Conservation (phyloP, 2,888 invertebrate genomes). For the Blastobasis adustella region DNA sequence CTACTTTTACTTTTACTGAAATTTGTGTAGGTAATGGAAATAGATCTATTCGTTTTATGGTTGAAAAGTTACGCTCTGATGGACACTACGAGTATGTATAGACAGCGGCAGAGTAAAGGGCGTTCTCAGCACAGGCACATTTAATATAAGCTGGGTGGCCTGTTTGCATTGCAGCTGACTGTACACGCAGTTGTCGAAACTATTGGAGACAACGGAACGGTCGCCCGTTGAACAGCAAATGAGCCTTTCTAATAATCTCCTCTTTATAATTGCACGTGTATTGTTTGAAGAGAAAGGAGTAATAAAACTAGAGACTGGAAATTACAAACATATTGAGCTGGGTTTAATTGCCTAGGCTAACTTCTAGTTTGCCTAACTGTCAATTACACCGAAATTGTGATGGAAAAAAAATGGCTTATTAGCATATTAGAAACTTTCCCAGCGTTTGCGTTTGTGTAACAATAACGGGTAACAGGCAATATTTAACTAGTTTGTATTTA, state of each 20-base stretch:
- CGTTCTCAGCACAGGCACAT: too few relatives aligned
- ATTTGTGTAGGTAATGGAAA: slow-evolving; percentile 11
- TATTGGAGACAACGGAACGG: slow-evolving; percentile 11
- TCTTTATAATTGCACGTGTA: slow-evolving; percentile 26
- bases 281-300: slow-evolving; percentile 56
- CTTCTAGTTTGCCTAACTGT: slow-evolving; percentile 22
- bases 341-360: slow-evolving; percentile 32
- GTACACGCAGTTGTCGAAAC: slow-evolving; percentile 16
- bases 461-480: neutral
- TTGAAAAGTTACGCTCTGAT: slow-evolving; percentile 9
- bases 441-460: neutral
- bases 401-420: slow-evolving; percentile 19
- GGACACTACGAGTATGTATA: slow-evolving; percentile 3
- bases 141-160: too few relatives aligned
- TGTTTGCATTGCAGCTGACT: too few relatives aligned
- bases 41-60: slow-evolving; percentile 3
- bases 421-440: slow-evolving; percentile 19
- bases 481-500: neutral
- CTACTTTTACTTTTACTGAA: slow-evolving; percentile 31
- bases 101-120: too few relatives aligned
- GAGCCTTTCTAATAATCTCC: slow-evolving; percentile 39
- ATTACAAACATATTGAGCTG: slow-evolving; percentile 26
- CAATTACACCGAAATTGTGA: slow-evolving; percentile 20
- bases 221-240: slow-evolving; percentile 14
- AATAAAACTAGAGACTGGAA: slow-evolving; percentile 23